phyloP scores from a whole-genome alignment of 2,113 vertebrate genomes.

The Oryctolagus cuniculus region DNA sequence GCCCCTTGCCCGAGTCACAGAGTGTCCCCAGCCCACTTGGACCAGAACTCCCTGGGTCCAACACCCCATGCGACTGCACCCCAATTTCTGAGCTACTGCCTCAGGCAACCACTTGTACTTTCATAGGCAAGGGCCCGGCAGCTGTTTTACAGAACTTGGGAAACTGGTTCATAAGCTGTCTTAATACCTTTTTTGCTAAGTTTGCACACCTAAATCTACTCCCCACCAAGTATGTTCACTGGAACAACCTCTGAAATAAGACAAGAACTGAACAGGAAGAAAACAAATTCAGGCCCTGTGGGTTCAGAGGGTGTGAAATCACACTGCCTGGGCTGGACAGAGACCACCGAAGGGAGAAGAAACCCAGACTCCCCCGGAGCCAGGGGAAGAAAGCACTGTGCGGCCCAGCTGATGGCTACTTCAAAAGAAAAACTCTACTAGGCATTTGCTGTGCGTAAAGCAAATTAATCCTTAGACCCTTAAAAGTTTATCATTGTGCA shows the following conservation, averaged over 20 bases:
- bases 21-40: neutral
- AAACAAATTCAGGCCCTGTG: neutral
- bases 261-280: neutral
- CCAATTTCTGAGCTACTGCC: neutral
- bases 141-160: neutral
- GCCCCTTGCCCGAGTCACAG: no score
- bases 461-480: neutral
- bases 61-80: no score
- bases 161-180: neutral
- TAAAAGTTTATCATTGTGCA: neutral
- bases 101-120: neutral
- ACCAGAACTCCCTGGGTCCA: neutral
- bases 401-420: neutral
- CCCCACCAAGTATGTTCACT: neutral
- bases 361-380: neutral
- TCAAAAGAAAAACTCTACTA: neutral
- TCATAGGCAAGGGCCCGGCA: neutral
- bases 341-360: neutral
- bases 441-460: neutral
- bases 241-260: neutral
- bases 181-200: neutral
- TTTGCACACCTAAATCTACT: neutral
- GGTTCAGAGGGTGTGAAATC: neutral
- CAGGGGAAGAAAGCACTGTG: neutral
- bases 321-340: neutral